Evolutionary conservation across 2,797 vertebrate species (phyloP), one percentile per base, ranked within the genome.

Genomic region (Danio kyathit): DNA sequence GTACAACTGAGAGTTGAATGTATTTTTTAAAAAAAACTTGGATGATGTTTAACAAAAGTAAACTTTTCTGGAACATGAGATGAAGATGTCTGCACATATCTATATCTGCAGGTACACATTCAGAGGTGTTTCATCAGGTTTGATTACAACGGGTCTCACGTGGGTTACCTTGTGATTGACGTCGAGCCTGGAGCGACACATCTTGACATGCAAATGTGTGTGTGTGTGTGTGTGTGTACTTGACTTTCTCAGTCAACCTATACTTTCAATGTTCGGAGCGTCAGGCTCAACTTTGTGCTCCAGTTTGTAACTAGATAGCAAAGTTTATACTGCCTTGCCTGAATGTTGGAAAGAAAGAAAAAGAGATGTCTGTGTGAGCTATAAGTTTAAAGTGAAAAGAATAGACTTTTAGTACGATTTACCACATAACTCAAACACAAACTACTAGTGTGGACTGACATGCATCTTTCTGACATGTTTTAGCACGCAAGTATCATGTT

Each of bases 71-170:
- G 12, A 48, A 48, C 29, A 29, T 29, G 29, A 29, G 29, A 29
- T 29, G 29, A 29, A 1, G 29, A 1, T 29, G 5, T 29, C 46
- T 52, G 49, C 9, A 52, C 29, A 56, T 56, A 40, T 40, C 11
- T 2, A 72, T 44, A 8, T 72, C 5, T 72, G 4, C 12, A 44
- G 56, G 13, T 9, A 44, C 5, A 4, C 16, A 57, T 21, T 16
- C n/a, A 44, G 70, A 57, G 70, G 40, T 6, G 52, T 73, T n/a
- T 72, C 5, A 2, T 44, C 70, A 21, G 52, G 70, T 72, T 44
- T 72, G n/a, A 14, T 17, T 10, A 13, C 16, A 72, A 14, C 14
- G 8, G 70, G 51, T 14, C 2, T 0, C 52, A 21, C 52, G 56
- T 21, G 3, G 29, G 6, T 72, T 57, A 11, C 9, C 70, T 57